Percentiles rank a stretch among this genome's conserved stretches.
phyloP scores from a whole-genome alignment of 2,797 vertebrate species.

The Sorex maritimensis region DNA sequence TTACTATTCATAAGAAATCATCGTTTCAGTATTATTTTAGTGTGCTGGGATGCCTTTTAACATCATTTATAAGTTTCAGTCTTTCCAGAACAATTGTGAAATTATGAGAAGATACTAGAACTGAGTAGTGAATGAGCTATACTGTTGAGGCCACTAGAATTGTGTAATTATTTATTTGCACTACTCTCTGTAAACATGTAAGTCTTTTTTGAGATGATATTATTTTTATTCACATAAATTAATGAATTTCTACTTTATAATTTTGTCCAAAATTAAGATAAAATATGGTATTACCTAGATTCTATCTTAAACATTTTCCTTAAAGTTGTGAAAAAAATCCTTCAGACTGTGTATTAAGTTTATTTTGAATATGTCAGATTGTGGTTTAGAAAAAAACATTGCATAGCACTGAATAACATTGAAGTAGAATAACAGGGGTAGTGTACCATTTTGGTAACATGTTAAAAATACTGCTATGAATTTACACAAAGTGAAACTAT shows the following conservation, averaged over 20 bases:
- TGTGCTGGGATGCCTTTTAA: conserved; percentile 72
- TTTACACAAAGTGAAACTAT: conserved; percentile 67
- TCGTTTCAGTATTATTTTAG: conserved; percentile 76
- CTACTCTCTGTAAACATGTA: conserved; percentile 66
- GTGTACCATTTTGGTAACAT: conserved; percentile 47
- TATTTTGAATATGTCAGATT: conserved; percentile 74
- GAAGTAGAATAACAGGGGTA: conserved; percentile 66
- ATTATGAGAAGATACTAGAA: conserved; percentile 49
- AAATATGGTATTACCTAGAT: conserved; percentile 73
- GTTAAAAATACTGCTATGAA: conserved; percentile 68
- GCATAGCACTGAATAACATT: conserved; percentile 50
- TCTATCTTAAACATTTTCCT: conserved; percentile 72
- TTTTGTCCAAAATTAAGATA: conserved; percentile 76
- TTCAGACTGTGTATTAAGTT: conserved; percentile 61
- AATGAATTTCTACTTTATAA: conserved; percentile 83
- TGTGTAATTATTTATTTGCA: conserved; percentile 79
- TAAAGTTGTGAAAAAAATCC: conserved; percentile 52
- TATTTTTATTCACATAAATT: conserved; percentile 78
- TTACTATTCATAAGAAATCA: conserved; percentile 83
- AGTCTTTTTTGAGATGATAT: conserved; percentile 63
- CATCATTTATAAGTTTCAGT: conserved; percentile 74
- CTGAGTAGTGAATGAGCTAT: conserved; percentile 64
- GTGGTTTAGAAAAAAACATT: conserved; percentile 32
- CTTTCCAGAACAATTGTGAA: conserved; percentile 72
- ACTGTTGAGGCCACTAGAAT: conserved; percentile 65